Conservation (phyloP, 2,888 invertebrate species). For the Cataglyphis rosenhaueri region DNA sequence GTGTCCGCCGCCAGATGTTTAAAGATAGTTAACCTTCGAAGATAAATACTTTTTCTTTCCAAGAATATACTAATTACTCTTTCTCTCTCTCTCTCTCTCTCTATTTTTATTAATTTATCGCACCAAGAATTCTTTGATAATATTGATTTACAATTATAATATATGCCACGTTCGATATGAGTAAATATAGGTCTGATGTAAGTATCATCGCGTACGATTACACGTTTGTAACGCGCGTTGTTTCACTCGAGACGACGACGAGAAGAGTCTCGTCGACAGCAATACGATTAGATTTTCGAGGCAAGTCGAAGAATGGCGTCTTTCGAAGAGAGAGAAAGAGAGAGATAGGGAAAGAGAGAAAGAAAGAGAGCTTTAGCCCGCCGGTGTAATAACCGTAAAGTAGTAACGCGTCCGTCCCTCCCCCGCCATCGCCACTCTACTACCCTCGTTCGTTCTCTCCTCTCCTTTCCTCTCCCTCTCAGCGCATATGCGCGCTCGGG, state of each 20-base stretch:
- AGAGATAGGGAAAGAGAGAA: slow-evolving; percentile 50
- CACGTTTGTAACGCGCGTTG: not conserved
- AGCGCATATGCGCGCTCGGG: slow-evolving; percentile 69
- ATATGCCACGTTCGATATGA: not conserved
- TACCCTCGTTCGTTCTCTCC: slow-evolving; percentile 53
- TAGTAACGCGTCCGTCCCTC: slow-evolving; percentile 66
- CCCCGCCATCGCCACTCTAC: slow-evolving; percentile 15
- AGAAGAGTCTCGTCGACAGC: slow-evolving; percentile 28
- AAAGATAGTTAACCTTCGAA: not conserved
- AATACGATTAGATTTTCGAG: slow-evolving; percentile 61
- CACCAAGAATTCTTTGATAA: not conserved
- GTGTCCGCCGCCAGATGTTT: slow-evolving; percentile 7
- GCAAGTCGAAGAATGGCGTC: slow-evolving; percentile 52
- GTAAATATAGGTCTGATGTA: not conserved
- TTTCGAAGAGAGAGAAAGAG: slow-evolving; percentile 42
- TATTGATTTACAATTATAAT: not conserved
- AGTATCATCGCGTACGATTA: slow-evolving; percentile 33
- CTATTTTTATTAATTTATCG: not conserved
- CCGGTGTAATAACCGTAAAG: slow-evolving; percentile 81
- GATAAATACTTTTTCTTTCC: not conserved
- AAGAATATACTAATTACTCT: not conserved
- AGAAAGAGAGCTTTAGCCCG: slow-evolving; percentile 57
- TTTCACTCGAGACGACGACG: slow-evolving; percentile 39
- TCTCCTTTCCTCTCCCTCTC: slow-evolving; percentile 50
- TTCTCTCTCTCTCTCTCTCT: not conserved